These are phyloP conservation scores for Syrista parreyssii DNA, from an alignment of 2,888 invertebrate species.

Conservation along the genomic window DNA sequence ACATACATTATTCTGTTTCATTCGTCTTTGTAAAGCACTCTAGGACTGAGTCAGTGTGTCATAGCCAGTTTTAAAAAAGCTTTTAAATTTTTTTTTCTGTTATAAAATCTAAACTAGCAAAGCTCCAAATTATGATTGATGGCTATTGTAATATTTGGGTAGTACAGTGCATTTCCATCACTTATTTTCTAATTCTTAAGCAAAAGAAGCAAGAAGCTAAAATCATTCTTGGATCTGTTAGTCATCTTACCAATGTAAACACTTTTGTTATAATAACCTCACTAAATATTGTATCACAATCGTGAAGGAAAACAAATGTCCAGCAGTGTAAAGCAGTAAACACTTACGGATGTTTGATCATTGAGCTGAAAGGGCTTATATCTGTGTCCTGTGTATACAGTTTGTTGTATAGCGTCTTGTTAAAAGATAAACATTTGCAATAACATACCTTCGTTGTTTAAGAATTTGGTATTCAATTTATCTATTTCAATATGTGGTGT, in stretches of 20 bases:
- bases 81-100: not conserved
- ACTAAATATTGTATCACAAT: constrained; percentile 35
- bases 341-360: constrained; percentile 20
- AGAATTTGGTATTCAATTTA: not conserved
- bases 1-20: not conserved
- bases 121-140: not conserved
- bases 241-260: constrained; percentile 14
- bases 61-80: not conserved
- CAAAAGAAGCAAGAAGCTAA: not conserved
- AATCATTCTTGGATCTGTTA: no score
- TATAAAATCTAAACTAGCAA: not conserved
- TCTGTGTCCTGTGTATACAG: constrained; percentile 54
- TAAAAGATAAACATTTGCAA: constrained; percentile 58
- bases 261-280: constrained; percentile 33
- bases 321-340: not conserved
- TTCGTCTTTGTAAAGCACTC: not conserved
- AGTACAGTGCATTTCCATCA: not conserved
- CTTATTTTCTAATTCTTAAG: not conserved
- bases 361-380: constrained; percentile 37
- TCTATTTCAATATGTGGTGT: not conserved
- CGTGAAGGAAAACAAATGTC: not conserved
- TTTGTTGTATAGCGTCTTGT: constrained; percentile 60
- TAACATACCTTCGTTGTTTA: constrained; percentile 32
- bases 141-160: not conserved
- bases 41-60: constrained; percentile 1